Evolutionary conservation across 2,113 vertebrate genomes (phyloP).

Genomic region (Australoheros scitulus): DNA sequence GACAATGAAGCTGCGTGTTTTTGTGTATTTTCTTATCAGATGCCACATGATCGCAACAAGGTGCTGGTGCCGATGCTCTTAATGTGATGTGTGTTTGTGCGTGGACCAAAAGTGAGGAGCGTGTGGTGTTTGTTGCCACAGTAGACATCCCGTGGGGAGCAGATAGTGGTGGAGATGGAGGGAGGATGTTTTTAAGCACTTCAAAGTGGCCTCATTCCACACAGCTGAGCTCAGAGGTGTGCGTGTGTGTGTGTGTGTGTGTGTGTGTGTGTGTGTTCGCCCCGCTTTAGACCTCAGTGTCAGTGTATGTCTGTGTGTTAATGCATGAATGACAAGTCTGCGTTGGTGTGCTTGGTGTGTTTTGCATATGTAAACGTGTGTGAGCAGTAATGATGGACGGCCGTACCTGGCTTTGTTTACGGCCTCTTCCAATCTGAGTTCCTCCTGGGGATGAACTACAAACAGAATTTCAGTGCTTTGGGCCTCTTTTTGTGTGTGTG

Average conservation of each 20-base stretch:
- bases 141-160: slow-evolving; percentile 61
- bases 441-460: slow-evolving; percentile 52
- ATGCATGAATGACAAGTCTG: not conserved
- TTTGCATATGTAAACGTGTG: not conserved
- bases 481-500: slow-evolving; percentile 29
- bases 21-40: slow-evolving; percentile 6
- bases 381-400: slow-evolving; percentile 25
- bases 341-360: not conserved
- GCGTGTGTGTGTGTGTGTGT: not conserved
- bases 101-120: not conserved
- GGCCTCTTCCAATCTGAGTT: slow-evolving; percentile 23
- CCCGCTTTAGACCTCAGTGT: not conserved
- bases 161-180: slow-evolving; percentile 48
- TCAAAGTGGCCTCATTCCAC: slow-evolving; percentile 75
- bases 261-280: not conserved
- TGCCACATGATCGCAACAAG: not conserved
- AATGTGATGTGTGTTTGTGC: slow-evolving; percentile 18
- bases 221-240: slow-evolving; percentile 70
- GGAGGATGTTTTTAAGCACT: slow-evolving; percentile 67
- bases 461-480: slow-evolving; percentile 28
- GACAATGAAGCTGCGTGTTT: slow-evolving; percentile 5
- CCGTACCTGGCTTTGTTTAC: slow-evolving; percentile 62
- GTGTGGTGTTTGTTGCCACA: slow-evolving; percentile 52
- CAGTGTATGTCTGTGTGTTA: not conserved
- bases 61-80: not conserved